Base-by-base conservation (phyloP, 2,113 vertebrate genomes). In the Pterocles orientalis region DNA sequence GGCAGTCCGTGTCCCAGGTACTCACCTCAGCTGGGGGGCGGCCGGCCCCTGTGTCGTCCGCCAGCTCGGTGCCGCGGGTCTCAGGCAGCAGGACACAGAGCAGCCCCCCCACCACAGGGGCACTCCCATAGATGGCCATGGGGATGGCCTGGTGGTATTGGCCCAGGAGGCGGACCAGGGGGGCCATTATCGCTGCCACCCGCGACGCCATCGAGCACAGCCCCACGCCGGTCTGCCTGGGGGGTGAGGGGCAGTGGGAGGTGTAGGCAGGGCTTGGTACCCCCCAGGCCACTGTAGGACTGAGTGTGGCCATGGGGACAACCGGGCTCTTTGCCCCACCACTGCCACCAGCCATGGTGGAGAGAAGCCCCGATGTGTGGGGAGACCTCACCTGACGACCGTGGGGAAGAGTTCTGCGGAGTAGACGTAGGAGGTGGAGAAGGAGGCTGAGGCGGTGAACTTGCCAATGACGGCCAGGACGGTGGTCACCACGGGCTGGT, bases 361-460 rank as follows among this genome's bases (percentile, higher is more conserved):
- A 54, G 28, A 47, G n/a, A 68, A 75, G 61, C 9, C 1, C 24
- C 0, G 0, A 36, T 20, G 31, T 2, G 1, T 17, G 41, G 16
- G 16, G 45, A 31, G 39, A 53, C 7, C 92, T 98, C 95, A 99
- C 99, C 98, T 98, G 84, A 99, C 15, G 7, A 98, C 15, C 0
- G 99, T 99, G 8, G 99, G 99, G 84, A 98, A 98, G 39, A 99
- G 97, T 87, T 99, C 99, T n/a, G 98, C 98, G 0, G 98, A 97
- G 54, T 99, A 99, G 70, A 99, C 94, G 1, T 98, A 98, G 36
- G 96, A 96, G 28, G 97, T 92, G 19, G 98, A 97, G n/a, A 98
- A 98, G 18, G 96, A 90, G 3, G 97, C 93, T 0, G 97, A 76
- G 1, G 95, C 95, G 6, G 97, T 90, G 51, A 98, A 98, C 94